phyloP scores from a whole-genome alignment of 2,888 invertebrate species.

The Dermolepida albohirtum region DNA sequence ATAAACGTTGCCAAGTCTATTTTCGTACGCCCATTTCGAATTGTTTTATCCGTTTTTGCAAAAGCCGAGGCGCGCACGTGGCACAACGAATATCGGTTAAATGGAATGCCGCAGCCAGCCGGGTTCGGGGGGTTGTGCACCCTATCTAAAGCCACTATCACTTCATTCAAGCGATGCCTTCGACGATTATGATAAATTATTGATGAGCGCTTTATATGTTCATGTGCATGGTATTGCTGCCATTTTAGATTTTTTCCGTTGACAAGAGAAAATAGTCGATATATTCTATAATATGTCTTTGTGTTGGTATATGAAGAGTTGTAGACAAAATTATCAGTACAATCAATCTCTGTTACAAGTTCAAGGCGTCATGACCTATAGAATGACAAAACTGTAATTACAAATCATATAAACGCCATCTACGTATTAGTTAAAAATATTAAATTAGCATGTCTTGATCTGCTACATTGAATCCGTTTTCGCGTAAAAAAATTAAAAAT shows the following conservation, averaged over 20 bases:
- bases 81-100: constrained; percentile 4
- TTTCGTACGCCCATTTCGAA: constrained; percentile 60
- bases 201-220: constrained; percentile 56
- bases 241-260: constrained; percentile 47
- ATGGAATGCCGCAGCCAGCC: constrained; percentile 11
- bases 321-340: too few relatives aligned
- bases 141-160: constrained; percentile 46
- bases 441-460: too few relatives aligned
- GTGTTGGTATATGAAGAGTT: too few relatives aligned
- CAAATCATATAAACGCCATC: too few relatives aligned
- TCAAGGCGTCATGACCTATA: too few relatives aligned
- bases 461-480: too few relatives aligned
- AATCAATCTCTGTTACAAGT: too few relatives aligned
- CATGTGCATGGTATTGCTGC: constrained; percentile 57
- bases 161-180: constrained; percentile 41
- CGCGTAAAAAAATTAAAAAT: too few relatives aligned
- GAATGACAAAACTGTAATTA: too few relatives aligned
- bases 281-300: constrained; percentile 22
- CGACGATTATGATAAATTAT: constrained; percentile 57
- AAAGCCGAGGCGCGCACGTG: constrained; percentile 12
- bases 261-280: constrained; percentile 52
- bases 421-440: too few relatives aligned
- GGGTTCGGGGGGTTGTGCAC: constrained; percentile 16
- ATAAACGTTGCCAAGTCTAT: constrained; percentile 59
- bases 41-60: constrained; percentile 61